These are phyloP conservation scores for Trachelus iudaicus DNA, from an alignment of 2,888 invertebrate species.

Conservation along the genomic window DNA sequence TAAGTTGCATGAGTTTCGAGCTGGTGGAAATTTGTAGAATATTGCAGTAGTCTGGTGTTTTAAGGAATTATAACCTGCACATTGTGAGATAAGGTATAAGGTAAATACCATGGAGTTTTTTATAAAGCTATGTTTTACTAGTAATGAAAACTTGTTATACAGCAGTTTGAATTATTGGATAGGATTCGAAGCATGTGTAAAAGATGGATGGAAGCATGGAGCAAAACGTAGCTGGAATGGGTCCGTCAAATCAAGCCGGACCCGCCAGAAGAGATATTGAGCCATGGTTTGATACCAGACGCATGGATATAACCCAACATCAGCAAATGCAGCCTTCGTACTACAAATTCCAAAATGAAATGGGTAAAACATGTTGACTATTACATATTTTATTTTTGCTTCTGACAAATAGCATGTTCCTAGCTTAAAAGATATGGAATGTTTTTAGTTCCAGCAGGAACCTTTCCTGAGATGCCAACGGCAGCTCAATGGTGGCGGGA, in stretches of 20 bases:
- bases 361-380: slow-evolving; percentile 8
- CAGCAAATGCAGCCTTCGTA: slow-evolving; percentile 19
- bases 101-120: background rate
- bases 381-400: background rate
- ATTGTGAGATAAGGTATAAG: background rate
- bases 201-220: slow-evolving; percentile 19
- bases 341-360: slow-evolving; percentile 22
- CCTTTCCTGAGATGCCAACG: slow-evolving; percentile 17
- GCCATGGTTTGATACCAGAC: slow-evolving; percentile 19
- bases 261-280: slow-evolving; percentile 11
- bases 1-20: background rate
- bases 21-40: background rate
- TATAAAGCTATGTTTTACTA: background rate
- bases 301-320: slow-evolving; percentile 18
- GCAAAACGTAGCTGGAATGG: slow-evolving; percentile 15
- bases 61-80: background rate
- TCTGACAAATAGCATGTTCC: background rate
- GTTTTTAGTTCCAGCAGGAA: background rate
- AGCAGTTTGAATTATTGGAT: background rate
- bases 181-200: slow-evolving; percentile 9
- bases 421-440: background rate
- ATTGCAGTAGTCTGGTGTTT: background rate
- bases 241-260: slow-evolving; percentile 8
- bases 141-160: background rate
- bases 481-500: slow-evolving; percentile 22